These are phyloP conservation scores for Eolophus roseicapilla DNA, from an alignment of 2,113 vertebrate genomes.

Conservation along the genomic window DNA sequence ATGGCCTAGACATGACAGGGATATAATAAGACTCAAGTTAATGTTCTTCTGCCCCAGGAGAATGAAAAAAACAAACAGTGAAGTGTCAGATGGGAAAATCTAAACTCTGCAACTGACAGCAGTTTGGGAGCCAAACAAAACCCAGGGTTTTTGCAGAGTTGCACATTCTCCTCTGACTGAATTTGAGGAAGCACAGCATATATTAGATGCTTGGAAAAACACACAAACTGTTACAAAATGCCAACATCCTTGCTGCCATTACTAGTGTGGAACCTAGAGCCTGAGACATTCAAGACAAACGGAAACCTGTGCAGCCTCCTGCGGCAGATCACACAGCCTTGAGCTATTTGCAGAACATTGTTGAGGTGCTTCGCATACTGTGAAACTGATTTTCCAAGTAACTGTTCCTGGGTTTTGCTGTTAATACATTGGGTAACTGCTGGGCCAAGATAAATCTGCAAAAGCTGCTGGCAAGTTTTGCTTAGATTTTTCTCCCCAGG, in stretches of 20 bases:
- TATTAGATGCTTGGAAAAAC: slow-evolving; percentile 41
- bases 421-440: slow-evolving; percentile 1
- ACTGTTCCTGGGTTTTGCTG: slow-evolving; percentile 36
- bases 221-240: slow-evolving; percentile 1
- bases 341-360: background rate
- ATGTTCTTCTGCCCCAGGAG: slow-evolving; percentile 22
- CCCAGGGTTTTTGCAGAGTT: slow-evolving; percentile 52
- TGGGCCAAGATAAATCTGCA: slow-evolving; percentile 60
- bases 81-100: slow-evolving; percentile 46
- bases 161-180: slow-evolving; percentile 51
- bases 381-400: slow-evolving; percentile 66
- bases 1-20: background rate
- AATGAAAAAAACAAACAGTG: slow-evolving; percentile 53
- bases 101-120: slow-evolving; percentile 48
- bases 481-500: background rate
- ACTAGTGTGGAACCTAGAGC: slow-evolving; percentile 5
- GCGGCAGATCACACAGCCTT: background rate
- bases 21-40: background rate
- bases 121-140: slow-evolving; percentile 60
- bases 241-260: background rate
- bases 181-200: slow-evolving; percentile 29
- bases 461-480: slow-evolving; percentile 33
- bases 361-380: slow-evolving; percentile 25
- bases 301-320: slow-evolving; percentile 23
- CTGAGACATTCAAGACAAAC: background rate